A percentile compares a stretch with the other conserved stretches of the same genome.
Conservation (phyloP, 2,888 invertebrate species). For the Mythimna albipuncta region DNA sequence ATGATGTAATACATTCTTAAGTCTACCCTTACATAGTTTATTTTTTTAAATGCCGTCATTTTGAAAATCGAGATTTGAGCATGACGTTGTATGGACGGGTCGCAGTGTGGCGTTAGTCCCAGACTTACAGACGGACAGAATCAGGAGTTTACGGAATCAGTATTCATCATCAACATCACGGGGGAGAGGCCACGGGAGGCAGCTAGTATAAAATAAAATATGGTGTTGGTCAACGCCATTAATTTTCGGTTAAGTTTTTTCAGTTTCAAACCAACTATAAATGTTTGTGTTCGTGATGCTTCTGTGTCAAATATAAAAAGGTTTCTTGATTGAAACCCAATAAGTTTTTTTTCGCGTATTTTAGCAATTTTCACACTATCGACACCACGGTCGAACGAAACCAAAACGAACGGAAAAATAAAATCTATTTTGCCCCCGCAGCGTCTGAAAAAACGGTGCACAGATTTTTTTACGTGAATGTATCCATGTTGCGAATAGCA, state of each 20-base stretch:
- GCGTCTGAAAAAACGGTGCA: slow-evolving; percentile 1
- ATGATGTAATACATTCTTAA: too few species aligned
- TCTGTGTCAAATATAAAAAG: slow-evolving; percentile 54
- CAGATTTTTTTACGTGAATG: slow-evolving; percentile 9
- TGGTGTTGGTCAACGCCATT: too few species aligned
- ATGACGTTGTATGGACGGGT: too few species aligned
- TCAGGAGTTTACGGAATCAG: too few species aligned
- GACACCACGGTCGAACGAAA: slow-evolving; percentile 47
- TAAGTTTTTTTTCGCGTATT: slow-evolving; percentile 38
- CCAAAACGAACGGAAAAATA: slow-evolving; percentile 48
- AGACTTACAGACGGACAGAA: too few species aligned
- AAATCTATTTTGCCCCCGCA: slow-evolving; percentile 36
- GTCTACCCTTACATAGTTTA: too few species aligned
- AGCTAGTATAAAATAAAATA: too few species aligned
- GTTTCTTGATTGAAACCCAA: slow-evolving; percentile 58
- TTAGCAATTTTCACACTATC: slow-evolving; percentile 60
- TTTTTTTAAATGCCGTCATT: too few species aligned
- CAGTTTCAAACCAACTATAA: slow-evolving; percentile 7
- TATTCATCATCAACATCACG: too few species aligned
- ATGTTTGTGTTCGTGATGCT: slow-evolving; percentile 6
- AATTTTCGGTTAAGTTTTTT: neutral
- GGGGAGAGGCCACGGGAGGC: too few species aligned
- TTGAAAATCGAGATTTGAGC: too few species aligned
- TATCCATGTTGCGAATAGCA: neutral
- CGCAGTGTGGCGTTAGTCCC: too few species aligned